phyloP scores from a whole-genome alignment of 1,140 invertebrate species.

The Physella acuta region DNA sequence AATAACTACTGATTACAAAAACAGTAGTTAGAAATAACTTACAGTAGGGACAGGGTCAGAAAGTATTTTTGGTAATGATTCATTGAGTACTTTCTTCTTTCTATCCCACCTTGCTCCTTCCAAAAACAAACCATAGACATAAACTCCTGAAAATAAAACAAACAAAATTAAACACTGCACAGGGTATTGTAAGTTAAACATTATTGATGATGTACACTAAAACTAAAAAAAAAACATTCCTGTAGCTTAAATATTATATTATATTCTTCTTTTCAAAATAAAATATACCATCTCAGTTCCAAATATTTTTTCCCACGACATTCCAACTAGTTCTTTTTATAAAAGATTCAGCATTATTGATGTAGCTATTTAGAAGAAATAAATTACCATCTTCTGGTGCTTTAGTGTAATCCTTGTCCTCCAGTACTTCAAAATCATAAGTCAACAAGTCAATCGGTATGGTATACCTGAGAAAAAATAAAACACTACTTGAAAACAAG shows the following conservation, averaged over 20 bases:
- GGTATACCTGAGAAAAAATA: conserved; percentile 40
- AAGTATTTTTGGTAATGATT: conserved; percentile 79
- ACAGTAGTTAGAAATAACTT: no score
- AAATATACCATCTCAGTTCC: neutral
- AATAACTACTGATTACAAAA: no score
- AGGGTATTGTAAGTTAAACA: no score
- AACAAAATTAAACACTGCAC: neutral
- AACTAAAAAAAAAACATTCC: neutral
- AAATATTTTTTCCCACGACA: neutral
- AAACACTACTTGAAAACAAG: neutral
- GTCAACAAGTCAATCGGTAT: conserved; percentile 60
- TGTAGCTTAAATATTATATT: neutral
- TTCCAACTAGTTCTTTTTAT: neutral
- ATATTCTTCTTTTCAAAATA: neutral
- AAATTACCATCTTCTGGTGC: conserved; percentile 20
- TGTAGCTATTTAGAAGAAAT: no score
- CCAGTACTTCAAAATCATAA: conserved; percentile 58
- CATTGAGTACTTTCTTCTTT: conserved; percentile 66
- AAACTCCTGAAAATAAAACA: conserved; percentile 54
- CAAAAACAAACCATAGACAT: conserved; percentile 61
- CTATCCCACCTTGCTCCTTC: conserved; percentile 64
- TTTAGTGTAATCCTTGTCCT: conserved; percentile 16
- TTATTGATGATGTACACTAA: no score
- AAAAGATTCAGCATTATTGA: neutral
- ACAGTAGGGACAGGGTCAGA: conserved; percentile 79